Conservation (phyloP, 1,140 invertebrate genomes). For the Philotrypesis tridentata region DNA sequence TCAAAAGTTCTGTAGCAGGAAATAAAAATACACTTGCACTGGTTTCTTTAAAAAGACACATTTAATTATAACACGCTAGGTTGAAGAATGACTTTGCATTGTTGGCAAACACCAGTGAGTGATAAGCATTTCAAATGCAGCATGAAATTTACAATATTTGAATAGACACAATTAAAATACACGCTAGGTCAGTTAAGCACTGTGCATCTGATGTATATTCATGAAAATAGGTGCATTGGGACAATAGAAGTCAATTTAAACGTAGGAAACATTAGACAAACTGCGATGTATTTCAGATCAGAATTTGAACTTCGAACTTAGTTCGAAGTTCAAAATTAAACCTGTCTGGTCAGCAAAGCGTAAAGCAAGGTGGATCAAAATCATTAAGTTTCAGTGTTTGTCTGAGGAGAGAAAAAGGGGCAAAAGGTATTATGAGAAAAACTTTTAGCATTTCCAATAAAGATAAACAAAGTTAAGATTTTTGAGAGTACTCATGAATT, state of each 20-base stretch:
- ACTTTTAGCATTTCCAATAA: background rate
- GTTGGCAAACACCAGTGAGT: background rate
- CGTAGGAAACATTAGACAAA: conserved; percentile 19
- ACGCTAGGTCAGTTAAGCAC: background rate
- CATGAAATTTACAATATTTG: conserved; percentile 20
- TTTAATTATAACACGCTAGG: conserved; percentile 6
- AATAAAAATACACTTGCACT: conserved; percentile 31
- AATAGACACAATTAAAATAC: conserved; percentile 10
- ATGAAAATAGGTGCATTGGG: conserved; percentile 54
- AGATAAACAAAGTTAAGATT: background rate
- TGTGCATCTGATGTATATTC: conserved; percentile 48
- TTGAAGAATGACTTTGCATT: conserved; percentile 39
- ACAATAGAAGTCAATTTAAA: conserved; percentile 41
- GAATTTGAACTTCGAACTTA: background rate
- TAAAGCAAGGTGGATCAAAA: background rate
- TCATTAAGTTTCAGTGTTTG: background rate
- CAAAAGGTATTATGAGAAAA: too few relatives aligned
- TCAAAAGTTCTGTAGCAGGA: background rate
- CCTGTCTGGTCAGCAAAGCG: background rate
- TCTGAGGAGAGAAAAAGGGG: too few relatives aligned
- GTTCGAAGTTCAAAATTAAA: conserved; percentile 18
- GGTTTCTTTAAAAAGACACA: background rate
- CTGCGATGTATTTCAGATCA: background rate
- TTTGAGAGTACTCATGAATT: too few relatives aligned
- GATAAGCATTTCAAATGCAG: conserved; percentile 14